Evolutionary conservation across 1,140 invertebrate species (phyloP).

Genomic region (Chionoecetes opilio): DNA sequence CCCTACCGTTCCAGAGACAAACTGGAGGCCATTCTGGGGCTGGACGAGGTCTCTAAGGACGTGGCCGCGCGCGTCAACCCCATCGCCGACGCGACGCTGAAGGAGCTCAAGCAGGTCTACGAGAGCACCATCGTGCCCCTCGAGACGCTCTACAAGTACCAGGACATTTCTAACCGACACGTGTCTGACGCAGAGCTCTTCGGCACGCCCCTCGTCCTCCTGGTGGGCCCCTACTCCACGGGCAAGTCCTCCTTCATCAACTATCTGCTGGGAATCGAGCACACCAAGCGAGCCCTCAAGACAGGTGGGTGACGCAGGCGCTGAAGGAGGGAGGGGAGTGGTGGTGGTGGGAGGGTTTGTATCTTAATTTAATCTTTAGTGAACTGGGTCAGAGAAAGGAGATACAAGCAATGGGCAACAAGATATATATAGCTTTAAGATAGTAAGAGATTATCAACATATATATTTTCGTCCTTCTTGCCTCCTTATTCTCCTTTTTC

Average conservation of each 20-base stretch:
- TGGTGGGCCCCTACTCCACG: slow-evolving; percentile 98
- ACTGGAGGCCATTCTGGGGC: slow-evolving; percentile 90
- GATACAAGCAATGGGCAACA: too few species aligned
- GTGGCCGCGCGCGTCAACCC: slow-evolving; percentile 87
- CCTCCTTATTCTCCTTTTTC: too few species aligned
- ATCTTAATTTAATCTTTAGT: too few species aligned
- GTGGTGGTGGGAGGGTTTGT: not conserved
- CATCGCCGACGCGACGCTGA: slow-evolving; percentile 90
- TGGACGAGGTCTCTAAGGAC: slow-evolving; percentile 89
- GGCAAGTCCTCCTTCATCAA: slow-evolving; percentile 98
- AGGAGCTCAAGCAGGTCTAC: slow-evolving; percentile 94
- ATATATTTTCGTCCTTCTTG: too few species aligned
- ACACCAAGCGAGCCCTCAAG: slow-evolving; percentile 91
- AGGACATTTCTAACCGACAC: slow-evolving; percentile 95
- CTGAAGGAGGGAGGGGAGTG: not conserved
- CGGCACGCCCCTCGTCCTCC: slow-evolving; percentile 95
- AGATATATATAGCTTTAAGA: too few species aligned
- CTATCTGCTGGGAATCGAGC: slow-evolving; percentile 94
- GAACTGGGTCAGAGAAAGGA: too few species aligned
- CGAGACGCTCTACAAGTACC: slow-evolving; percentile 95
- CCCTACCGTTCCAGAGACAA: slow-evolving; percentile 91
- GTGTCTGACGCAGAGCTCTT: slow-evolving; percentile 94
- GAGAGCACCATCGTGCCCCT: slow-evolving; percentile 95
- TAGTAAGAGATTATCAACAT: too few species aligned
- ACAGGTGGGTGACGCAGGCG: slow-evolving; percentile 88